Evolutionary conservation across 2,888 invertebrate genomes (phyloP), one percentile per base, ranked within the genome.

Genomic region (Lasioglossum morio): DNA sequence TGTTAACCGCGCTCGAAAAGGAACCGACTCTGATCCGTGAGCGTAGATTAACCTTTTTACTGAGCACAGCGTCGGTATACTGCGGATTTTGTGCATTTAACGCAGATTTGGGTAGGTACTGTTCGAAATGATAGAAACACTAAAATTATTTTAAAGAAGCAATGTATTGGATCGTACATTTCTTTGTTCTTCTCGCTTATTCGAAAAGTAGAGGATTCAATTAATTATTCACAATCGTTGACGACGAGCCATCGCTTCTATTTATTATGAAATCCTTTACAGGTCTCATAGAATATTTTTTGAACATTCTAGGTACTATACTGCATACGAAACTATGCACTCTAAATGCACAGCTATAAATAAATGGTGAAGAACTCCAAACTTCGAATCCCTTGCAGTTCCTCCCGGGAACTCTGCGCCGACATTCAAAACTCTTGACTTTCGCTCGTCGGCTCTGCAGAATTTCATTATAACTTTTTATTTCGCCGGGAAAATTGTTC

Each of bases 11-110:
- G 37, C 23, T 23, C n/a, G 27, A 7, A 27, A 37, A 34, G 37
- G 60, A 84, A 43, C 43, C 37, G 43, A 14, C 60, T 19, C 3
- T n/a, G 69, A 66, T 19, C 12, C 78, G 40, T 60, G 16, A 40
- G 48, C 40, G 60, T 48, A 53, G 73, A 78, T 77, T 57, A 77
- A 60, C 27, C 27, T n/a, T 60, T 27, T n/a, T 27, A 60, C 1
- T 27, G 27, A 4, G 27, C 27, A 14, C 27, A 60, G 14, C n/a
- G n/a, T n/a, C n/a, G n/a, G 23, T 53, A 8, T 8, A 53, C 23
- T 53, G 53, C 53, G 53, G 53, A 53, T 53, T 53, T 53, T 10
- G 23, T 53, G 53, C 53, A 53, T 23, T 53, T 53, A 53, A 23
- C 23, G 53, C 19, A 53, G 2, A 3, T 8, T 0, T 7, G 23